phyloP scores from a whole-genome alignment of 2,888 invertebrate genomes.

The Lycia hirtaria region DNA sequence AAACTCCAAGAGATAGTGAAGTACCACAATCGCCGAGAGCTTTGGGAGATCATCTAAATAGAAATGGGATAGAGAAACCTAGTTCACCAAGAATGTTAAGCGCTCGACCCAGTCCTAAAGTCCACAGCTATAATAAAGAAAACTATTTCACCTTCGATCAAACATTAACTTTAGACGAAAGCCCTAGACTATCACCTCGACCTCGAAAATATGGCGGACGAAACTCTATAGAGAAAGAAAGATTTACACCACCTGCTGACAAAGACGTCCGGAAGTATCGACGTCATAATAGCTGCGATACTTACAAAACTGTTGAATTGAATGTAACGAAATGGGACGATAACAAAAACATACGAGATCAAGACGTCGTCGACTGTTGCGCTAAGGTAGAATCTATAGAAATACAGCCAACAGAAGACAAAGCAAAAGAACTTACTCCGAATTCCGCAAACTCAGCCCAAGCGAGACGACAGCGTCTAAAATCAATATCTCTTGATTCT shows the following conservation, averaged over 20 bases:
- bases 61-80: conserved; percentile 74
- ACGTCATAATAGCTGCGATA: conserved; percentile 78
- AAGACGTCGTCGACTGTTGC: conserved; percentile 77
- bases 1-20: conserved; percentile 70
- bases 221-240: conserved; percentile 75
- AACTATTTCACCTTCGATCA: conserved; percentile 79
- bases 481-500: conserved; percentile 85
- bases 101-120: conserved; percentile 74
- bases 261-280: conserved; percentile 73
- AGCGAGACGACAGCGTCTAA: conserved; percentile 78
- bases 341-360: conserved; percentile 58
- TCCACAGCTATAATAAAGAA: conserved; percentile 75
- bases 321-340: conserved; percentile 66
- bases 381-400: conserved; percentile 67
- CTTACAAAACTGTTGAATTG: conserved; percentile 71
- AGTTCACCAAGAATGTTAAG: conserved; percentile 68
- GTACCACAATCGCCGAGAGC: conserved; percentile 73
- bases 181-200: conserved; percentile 58
- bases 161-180: conserved; percentile 53
- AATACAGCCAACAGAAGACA: conserved; percentile 63
- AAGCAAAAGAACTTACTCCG: conserved; percentile 57
- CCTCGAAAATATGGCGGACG: conserved; percentile 74
- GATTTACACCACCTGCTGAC: conserved; percentile 75
- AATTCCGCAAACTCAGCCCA: conserved; percentile 67
- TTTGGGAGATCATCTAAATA: conserved; percentile 67